Evolutionary conservation across 2,113 vertebrate genomes (phyloP).

Genomic region (Hydrochoerus hydrochaeris): DNA sequence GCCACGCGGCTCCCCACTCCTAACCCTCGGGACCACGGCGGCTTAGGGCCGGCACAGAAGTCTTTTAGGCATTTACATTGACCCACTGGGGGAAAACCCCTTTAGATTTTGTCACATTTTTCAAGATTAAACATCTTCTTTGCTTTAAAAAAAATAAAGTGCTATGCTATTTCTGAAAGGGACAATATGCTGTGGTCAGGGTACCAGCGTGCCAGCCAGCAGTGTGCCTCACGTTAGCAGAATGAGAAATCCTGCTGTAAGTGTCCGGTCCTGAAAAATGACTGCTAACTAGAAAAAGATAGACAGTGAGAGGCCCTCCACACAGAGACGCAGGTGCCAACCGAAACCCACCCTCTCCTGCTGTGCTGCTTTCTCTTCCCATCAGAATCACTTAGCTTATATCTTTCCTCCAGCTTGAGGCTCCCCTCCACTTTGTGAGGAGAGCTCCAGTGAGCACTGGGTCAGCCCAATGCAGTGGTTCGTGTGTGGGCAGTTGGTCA

Average conservation of each 20-base stretch:
- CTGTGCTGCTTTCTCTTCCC: neutral
- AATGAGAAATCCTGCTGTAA: neutral
- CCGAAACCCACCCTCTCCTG: neutral
- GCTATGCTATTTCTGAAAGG: constrained; percentile 47
- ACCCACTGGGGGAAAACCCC: constrained; percentile 54
- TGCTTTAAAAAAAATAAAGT: constrained; percentile 31
- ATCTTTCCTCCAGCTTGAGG: neutral
- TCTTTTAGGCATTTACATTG: constrained; percentile 68
- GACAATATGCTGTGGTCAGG: neutral
- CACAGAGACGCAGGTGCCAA: neutral
- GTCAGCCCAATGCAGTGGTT: neutral
- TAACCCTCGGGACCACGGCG: constrained; percentile 56
- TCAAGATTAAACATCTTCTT: constrained; percentile 49
- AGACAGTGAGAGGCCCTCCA: neutral
- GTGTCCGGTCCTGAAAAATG: neutral
- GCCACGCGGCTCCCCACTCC: constrained; percentile 64
- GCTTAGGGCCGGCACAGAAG: constrained; percentile 75
- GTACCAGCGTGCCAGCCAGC: constrained; percentile 41
- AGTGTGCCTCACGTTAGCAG: constrained; percentile 11
- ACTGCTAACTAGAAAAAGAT: neutral
- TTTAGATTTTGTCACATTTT: constrained; percentile 47
- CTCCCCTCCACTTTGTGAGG: neutral
- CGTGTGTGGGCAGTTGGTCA: neutral
- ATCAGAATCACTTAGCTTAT: neutral
- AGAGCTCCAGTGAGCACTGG: neutral